Percentiles rank a stretch among this genome's conserved stretches.
These are phyloP conservation scores for Tenebrosternarchus preto DNA, from an alignment of 2,113 vertebrate genomes.

Conservation along the genomic window DNA sequence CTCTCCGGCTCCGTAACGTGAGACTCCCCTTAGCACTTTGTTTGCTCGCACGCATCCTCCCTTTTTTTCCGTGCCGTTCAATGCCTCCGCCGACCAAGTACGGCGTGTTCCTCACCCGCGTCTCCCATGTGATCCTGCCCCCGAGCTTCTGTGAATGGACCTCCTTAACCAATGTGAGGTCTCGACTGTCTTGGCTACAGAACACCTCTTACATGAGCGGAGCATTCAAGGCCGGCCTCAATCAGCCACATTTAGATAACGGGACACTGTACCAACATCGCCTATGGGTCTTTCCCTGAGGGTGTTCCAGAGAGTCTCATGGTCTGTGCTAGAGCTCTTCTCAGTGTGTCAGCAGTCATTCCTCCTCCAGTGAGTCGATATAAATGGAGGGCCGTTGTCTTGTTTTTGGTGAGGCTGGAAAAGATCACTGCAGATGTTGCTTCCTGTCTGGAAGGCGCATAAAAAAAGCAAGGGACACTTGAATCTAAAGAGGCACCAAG, in stretches of 20 bases:
- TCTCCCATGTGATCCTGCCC: neutral
- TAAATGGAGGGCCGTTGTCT: constrained; percentile 27
- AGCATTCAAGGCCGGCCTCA: neutral
- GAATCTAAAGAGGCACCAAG: neutral
- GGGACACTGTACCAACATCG: neutral
- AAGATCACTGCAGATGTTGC: neutral
- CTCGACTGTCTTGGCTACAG: neutral
- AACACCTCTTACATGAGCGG: neutral
- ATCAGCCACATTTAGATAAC: neutral
- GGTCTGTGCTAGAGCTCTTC: constrained; percentile 17
- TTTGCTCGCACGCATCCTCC: too few species aligned
- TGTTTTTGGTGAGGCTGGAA: neutral
- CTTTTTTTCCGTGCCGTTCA: too few species aligned
- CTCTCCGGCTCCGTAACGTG: constrained; percentile 80
- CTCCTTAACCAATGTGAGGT: neutral
- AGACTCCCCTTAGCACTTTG: constrained; percentile 9
- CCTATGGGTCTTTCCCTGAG: neutral
- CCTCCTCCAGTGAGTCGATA: constrained; percentile 10
- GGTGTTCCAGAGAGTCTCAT: constrained; percentile 55
- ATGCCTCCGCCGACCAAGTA: neutral
- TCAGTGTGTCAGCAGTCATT: constrained; percentile 21
- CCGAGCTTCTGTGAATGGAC: neutral
- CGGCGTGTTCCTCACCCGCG: neutral
- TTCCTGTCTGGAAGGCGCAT: neutral
- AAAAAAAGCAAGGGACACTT: neutral